Conservation (phyloP, 2,888 invertebrate species). For the Cryptosula pallasiana region DNA sequence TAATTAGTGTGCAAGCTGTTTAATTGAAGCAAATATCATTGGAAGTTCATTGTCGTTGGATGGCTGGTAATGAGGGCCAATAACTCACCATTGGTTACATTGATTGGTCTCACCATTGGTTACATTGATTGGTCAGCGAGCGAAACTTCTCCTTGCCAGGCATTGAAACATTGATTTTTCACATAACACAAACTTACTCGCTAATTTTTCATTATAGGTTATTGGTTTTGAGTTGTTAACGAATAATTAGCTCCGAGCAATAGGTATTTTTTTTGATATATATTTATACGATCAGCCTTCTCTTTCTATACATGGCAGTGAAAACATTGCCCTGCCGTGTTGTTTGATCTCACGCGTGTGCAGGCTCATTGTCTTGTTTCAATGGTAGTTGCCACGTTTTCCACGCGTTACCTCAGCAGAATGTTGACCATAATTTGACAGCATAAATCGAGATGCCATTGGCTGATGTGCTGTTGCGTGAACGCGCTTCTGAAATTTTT, state of each 20-base stretch:
- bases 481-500: too few species aligned
- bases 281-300: neutral
- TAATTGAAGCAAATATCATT: constrained; percentile 16
- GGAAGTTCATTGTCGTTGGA: neutral
- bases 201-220: constrained; percentile 2
- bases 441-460: too few species aligned
- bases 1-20: constrained; percentile 6
- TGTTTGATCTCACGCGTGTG: constrained; percentile 11
- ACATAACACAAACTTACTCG: neutral
- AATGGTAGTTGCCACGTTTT: neutral
- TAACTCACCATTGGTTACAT: constrained; percentile 5
- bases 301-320: neutral
- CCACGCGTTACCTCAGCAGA: neutral
- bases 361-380: neutral
- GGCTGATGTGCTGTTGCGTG: too few species aligned
- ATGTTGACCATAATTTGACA: too few species aligned
- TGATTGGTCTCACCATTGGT: neutral
- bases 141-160: too few species aligned
- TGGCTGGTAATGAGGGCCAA: neutral
- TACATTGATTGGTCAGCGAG: too few species aligned
- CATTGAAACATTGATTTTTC: constrained; percentile 4
- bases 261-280: neutral
- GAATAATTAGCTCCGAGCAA: constrained; percentile 2
- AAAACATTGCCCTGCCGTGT: neutral
- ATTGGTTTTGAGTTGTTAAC: neutral